These are phyloP conservation scores for Pogonognathellus flavescens DNA, from an alignment of 1,140 invertebrate species.

Conservation along the genomic window DNA sequence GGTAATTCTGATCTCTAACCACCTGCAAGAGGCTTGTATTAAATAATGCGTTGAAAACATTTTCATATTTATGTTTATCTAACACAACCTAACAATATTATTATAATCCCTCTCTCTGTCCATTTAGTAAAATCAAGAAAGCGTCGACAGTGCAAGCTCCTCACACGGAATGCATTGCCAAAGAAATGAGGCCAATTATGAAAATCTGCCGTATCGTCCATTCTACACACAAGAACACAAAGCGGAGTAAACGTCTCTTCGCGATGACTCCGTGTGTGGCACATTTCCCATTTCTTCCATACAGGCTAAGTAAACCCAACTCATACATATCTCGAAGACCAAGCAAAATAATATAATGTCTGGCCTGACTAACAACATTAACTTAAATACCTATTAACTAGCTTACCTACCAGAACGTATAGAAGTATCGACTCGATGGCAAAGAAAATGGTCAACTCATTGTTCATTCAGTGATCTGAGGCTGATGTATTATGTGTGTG, in stretches of 20 bases:
- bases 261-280: constrained; percentile 44
- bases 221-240: background rate
- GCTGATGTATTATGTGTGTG: constrained; percentile 10
- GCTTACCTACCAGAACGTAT: background rate
- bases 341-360: background rate
- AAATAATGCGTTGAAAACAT: too few species aligned
- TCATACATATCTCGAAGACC: background rate
- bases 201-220: constrained; percentile 34
- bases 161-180: constrained; percentile 3
- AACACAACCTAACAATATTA: background rate
- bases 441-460: constrained; percentile 49
- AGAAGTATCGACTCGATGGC: background rate
- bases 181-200: constrained; percentile 50
- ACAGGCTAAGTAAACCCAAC: background rate
- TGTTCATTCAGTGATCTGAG: constrained; percentile 43
- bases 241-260: background rate
- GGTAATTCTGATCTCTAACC: too few species aligned
- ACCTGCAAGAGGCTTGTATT: too few species aligned
- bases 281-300: constrained; percentile 37
- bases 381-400: constrained; percentile 9
- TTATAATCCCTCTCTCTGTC: background rate
- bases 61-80: background rate
- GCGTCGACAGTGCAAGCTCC: constrained; percentile 10
- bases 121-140: constrained; percentile 37
- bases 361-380: constrained; percentile 14